These are phyloP conservation scores for Tenthredo notha DNA, from an alignment of 2,888 invertebrate species.

Conservation along the genomic window DNA sequence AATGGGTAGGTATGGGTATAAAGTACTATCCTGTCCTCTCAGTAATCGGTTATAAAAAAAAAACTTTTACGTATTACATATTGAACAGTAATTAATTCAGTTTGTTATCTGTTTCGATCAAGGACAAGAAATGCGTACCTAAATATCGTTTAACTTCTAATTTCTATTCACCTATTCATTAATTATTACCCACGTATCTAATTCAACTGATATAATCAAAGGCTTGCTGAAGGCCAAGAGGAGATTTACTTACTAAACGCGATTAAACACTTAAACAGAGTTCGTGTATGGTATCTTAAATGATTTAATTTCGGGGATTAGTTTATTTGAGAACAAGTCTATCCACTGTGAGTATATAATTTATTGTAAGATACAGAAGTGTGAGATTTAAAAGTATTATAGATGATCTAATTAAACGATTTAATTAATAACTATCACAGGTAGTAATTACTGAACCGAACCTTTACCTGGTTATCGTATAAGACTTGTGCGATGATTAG, in stretches of 20 bases:
- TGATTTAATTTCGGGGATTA: background rate
- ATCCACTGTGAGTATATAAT: background rate
- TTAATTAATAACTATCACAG: background rate
- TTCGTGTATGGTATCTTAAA: background rate
- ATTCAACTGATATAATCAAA: slow-evolving; percentile 15
- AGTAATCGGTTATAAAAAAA: background rate
- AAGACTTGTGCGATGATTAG: background rate
- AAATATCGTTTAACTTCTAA: slow-evolving; percentile 5
- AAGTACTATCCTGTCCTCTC: background rate
- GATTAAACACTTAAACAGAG: slow-evolving; percentile 9
- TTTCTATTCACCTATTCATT: slow-evolving; percentile 21
- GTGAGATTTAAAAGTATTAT: background rate
- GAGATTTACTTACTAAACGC: background rate
- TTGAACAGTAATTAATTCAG: slow-evolving; percentile 10
- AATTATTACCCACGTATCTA: slow-evolving; percentile 14
- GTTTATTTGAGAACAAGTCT: background rate
- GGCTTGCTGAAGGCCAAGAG: background rate
- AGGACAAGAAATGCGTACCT: background rate
- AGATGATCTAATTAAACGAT: background rate
- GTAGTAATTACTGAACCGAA: background rate
- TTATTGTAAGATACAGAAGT: background rate
- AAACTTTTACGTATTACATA: background rate
- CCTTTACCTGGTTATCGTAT: background rate
- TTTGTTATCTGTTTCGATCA: background rate
- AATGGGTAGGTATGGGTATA: background rate